Evolutionary conservation across 2,113 vertebrate species (phyloP).

Genomic region (Phasianus colchicus): DNA sequence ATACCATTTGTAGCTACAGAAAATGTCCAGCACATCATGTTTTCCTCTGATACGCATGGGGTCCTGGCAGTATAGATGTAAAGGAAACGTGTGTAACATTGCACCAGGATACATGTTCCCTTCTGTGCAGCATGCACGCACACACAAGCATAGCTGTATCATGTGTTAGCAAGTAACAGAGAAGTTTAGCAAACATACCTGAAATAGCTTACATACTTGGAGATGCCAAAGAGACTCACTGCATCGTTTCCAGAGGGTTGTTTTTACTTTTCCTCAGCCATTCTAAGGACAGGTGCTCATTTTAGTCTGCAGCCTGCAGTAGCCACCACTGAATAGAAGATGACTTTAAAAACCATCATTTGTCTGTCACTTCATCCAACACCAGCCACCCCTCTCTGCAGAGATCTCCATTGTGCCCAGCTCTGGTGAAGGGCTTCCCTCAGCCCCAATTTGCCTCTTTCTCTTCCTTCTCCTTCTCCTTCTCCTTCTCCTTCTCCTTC

Average conservation of each 20-base stretch:
- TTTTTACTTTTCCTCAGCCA: neutral
- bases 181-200: constrained; percentile 51
- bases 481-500: neutral
- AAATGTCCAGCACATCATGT: neutral
- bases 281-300: neutral
- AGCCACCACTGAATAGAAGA: constrained; percentile 3
- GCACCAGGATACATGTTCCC: neutral
- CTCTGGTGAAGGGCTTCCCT: neutral
- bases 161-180: constrained; percentile 36
- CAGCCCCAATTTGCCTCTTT: neutral
- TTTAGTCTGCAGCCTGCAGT: neutral
- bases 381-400: neutral
- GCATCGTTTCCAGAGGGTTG: neutral
- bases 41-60: neutral
- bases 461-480: neutral
- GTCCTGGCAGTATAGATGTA: neutral
- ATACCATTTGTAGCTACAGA: neutral
- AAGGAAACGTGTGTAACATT: neutral
- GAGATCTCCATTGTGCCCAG: neutral
- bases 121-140: neutral
- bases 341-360: neutral
- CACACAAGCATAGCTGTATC: neutral
- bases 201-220: constrained; percentile 32
- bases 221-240: neutral
- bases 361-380: constrained; percentile 25